A percentile compares a stretch with the other conserved stretches of the same genome.
phyloP scores from a whole-genome alignment of 2,113 vertebrate genomes.

The Athene noctua region DNA sequence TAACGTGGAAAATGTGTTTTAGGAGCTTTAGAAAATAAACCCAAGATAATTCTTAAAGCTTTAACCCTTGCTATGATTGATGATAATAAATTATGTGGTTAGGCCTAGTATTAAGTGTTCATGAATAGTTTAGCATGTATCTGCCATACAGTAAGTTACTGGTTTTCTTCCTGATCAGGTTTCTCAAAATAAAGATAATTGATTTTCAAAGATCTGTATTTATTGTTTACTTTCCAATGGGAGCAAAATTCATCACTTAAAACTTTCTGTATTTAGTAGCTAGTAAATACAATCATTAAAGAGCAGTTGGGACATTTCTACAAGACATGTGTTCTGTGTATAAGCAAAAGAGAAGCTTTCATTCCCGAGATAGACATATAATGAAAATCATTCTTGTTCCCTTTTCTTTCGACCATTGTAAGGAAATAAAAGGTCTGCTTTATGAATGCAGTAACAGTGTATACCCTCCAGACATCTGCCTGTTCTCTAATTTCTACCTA shows the following conservation, averaged over 20 bases:
- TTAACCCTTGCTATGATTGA: not conserved
- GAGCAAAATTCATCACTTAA: not conserved
- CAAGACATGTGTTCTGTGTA: not conserved
- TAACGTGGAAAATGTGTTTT: not conserved
- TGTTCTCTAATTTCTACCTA: slow-evolving; percentile 28
- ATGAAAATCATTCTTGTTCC: not conserved
- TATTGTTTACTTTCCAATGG: not conserved
- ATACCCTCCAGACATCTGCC: slow-evolving; percentile 17
- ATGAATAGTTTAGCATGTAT: not conserved
- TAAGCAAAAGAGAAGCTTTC: not conserved
- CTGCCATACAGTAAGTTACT: not conserved
- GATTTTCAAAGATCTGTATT: not conserved
- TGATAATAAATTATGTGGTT: not conserved
- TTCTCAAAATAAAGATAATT: not conserved
- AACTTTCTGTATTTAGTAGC: not conserved
- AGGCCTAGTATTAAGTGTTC: not conserved
- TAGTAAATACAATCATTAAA: not conserved
- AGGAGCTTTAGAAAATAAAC: not conserved
- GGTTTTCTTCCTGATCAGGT: not conserved
- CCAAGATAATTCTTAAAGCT: not conserved
- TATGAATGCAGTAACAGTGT: not conserved
- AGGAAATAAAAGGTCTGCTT: not conserved
- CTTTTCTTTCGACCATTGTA: slow-evolving; percentile 1
- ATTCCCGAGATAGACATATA: not conserved
- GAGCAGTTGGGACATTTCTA: not conserved